These are phyloP conservation scores for Nasonia vitripennis DNA, from an alignment of 1,140 invertebrate species.

Conservation along the genomic window DNA sequence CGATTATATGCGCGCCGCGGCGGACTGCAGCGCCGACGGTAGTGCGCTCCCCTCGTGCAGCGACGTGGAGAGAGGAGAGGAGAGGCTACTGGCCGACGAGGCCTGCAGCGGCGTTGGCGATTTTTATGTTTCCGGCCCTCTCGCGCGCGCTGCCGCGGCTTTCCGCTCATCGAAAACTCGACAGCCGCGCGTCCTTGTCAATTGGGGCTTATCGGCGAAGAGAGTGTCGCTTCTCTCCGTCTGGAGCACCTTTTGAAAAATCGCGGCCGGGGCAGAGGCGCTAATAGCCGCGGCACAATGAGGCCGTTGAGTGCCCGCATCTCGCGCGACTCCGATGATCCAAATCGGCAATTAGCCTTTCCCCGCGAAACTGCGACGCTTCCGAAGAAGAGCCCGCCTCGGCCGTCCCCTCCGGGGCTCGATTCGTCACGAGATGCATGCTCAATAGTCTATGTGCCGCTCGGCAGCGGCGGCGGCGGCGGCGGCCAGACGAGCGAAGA, in stretches of 20 bases:
- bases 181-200: too few relatives aligned
- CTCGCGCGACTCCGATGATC: slow-evolving; percentile 6
- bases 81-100: not conserved
- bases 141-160: not conserved
- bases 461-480: too few relatives aligned
- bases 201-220: not conserved
- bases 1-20: slow-evolving; percentile 50
- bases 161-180: not conserved
- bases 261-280: not conserved
- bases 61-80: not conserved
- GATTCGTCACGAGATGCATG: too few relatives aligned
- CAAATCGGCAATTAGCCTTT: slow-evolving; percentile 46
- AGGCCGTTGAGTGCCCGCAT: too few relatives aligned
- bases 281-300: too few relatives aligned
- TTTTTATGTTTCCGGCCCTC: slow-evolving; percentile 53
- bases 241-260: not conserved
- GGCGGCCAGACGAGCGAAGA: slow-evolving; percentile 48
- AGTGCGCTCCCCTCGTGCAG: not conserved
- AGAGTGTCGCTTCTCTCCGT: too few relatives aligned
- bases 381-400: too few relatives aligned
- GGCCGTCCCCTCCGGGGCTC: too few relatives aligned
- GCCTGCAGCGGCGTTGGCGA: slow-evolving; percentile 18
- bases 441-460: too few relatives aligned
- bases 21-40: slow-evolving; percentile 13
- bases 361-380: slow-evolving; percentile 30